Evolutionary conservation across 2,797 vertebrate genomes (phyloP).

Genomic region (Antrozous pallidus): DNA sequence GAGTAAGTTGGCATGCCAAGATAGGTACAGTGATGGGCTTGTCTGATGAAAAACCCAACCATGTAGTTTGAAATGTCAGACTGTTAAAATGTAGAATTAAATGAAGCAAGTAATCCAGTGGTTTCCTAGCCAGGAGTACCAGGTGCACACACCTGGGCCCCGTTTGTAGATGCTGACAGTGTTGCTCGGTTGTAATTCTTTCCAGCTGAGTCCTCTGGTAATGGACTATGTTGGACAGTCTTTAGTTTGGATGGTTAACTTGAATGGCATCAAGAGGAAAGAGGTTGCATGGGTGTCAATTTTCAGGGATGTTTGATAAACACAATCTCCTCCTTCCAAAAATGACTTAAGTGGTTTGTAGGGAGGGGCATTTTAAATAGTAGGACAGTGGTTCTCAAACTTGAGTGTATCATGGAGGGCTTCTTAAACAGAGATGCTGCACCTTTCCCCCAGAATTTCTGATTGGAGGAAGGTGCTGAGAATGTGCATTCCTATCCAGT

Average conservation of each 20-base stretch:
- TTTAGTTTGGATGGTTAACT: constrained; percentile 53
- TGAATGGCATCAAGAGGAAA: constrained; percentile 54
- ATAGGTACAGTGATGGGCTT: constrained; percentile 28
- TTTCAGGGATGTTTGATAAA: constrained; percentile 48
- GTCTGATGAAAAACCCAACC: constrained; percentile 66
- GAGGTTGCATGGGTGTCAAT: constrained; percentile 20
- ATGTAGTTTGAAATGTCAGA: constrained; percentile 56
- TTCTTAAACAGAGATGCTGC: constrained; percentile 12
- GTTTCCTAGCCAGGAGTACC: constrained; percentile 64
- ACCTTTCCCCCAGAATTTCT: not conserved
- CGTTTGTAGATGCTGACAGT: constrained; percentile 48
- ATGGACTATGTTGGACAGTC: constrained; percentile 35
- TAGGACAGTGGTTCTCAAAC: not conserved
- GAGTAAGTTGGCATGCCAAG: constrained; percentile 6
- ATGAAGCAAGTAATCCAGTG: constrained; percentile 67
- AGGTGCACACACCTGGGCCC: constrained; percentile 63
- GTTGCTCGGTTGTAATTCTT: constrained; percentile 58
- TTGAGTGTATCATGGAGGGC: not conserved
- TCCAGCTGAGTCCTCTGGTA: constrained; percentile 64
- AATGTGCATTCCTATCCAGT: not conserved
- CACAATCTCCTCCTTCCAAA: constrained; percentile 34
- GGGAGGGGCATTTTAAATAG: constrained; percentile 11
- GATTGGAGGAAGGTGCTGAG: not conserved
- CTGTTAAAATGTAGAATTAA: constrained; percentile 62
- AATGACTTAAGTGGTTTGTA: constrained; percentile 10